These are phyloP conservation scores for Anseranas semipalmata DNA, from an alignment of 2,113 vertebrate species.

Conservation along the genomic window DNA sequence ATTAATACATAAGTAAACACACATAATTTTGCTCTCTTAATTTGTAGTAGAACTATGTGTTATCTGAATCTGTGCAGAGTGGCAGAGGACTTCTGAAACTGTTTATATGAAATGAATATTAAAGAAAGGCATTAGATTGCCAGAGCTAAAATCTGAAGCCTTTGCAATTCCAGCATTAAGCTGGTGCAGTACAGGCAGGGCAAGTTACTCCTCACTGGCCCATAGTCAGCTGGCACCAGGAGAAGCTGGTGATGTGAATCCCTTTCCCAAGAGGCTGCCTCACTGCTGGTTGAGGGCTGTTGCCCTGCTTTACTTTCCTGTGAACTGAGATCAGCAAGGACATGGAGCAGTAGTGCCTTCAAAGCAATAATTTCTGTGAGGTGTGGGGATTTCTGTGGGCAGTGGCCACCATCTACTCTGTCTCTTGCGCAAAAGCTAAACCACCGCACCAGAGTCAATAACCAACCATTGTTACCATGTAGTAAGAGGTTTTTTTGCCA, in stretches of 20 bases:
- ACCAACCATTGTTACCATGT: background rate
- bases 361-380: background rate
- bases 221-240: background rate
- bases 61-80: background rate
- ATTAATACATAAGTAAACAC: background rate
- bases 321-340: background rate
- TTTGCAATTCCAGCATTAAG: background rate
- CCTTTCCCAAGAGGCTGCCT: background rate
- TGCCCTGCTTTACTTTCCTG: background rate
- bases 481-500: background rate
- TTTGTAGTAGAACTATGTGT: background rate
- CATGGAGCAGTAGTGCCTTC: background rate
- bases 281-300: background rate
- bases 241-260: background rate
- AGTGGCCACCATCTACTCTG: background rate
- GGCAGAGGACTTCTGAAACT: background rate
- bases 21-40: background rate
- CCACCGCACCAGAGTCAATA: fast-evolving
- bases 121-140: background rate
- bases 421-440: background rate
- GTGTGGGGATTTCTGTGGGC: background rate
- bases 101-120: background rate
- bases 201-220: background rate
- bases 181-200: background rate
- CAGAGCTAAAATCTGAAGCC: background rate